Evolutionary conservation across 2,113 vertebrate genomes (phyloP).

Genomic region (Telmatochromis sp.): DNA sequence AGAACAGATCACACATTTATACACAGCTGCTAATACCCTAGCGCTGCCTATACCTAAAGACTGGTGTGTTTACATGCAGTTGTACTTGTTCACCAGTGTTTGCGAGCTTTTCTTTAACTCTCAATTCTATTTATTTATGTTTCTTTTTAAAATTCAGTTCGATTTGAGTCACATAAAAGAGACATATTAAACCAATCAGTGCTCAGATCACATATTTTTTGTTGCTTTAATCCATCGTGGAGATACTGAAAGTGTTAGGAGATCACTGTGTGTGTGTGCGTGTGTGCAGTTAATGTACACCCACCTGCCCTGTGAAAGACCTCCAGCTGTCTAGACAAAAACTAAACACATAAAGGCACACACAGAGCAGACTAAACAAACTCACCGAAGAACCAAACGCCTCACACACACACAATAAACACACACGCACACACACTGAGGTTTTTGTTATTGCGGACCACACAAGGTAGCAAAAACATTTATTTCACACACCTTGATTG

Average conservation of each 20-base stretch:
- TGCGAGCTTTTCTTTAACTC: background rate
- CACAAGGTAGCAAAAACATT: constrained; percentile 4
- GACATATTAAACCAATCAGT: background rate
- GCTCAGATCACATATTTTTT: background rate
- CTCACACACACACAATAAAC: background rate
- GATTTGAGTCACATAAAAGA: background rate
- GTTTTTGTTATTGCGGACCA: constrained; percentile 12
- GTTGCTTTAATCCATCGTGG: background rate
- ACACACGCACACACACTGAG: constrained; percentile 4
- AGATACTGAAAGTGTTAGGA: background rate
- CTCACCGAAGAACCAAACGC: background rate
- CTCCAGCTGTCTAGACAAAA: constrained; percentile 51
- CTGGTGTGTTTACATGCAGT: background rate
- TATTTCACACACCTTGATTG: background rate
- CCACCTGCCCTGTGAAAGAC: constrained; percentile 39
- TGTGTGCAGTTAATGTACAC: background rate
- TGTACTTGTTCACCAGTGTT: background rate
- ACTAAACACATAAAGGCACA: constrained; percentile 27
- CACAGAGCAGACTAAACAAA: constrained; percentile 35
- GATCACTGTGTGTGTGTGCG: background rate
- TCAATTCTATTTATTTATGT: background rate
- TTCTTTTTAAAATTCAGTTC: background rate
- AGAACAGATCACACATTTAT: background rate
- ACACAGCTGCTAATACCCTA: background rate
- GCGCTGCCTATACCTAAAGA: background rate